Evolutionary conservation across 2,888 invertebrate species (phyloP), one percentile per base, ranked within the genome.

Genomic region (Coecobrya sp.): DNA sequence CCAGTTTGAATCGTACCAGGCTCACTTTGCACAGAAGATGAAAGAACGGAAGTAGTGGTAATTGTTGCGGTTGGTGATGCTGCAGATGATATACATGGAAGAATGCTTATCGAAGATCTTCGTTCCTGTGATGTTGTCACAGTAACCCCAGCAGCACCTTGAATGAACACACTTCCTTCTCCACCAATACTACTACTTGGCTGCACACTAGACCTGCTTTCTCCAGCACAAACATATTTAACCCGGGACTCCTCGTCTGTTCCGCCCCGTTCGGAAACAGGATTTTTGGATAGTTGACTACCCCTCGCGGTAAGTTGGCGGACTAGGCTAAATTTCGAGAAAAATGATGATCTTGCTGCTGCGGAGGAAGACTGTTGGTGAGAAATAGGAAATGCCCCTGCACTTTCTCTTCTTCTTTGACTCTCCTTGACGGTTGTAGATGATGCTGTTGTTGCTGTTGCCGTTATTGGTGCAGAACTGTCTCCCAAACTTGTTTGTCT

Each of bases 401-500:
- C 94, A 86, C 94, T 94, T 81, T 95, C 95, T 49, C 94, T 85
- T 73, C 94, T 89, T 81, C 73, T 36, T 76, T 90, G 89, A 52
- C 89, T 55, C 19, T 70, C 81, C 0, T 70, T 70, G 52, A 36
- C 25, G 4, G 65, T 19, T n/a, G n/a, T 30, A 5, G 76, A 73
- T 16, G 87, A 88, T 36, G 81, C 52, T 70, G n/a, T 16, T 52
- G 79, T 81, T 45, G 59, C 52, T 62, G 89, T 22, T 19, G 84
- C 11, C 5, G 81, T 42, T 25, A 82, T 65, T 73, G 89, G 84
- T 59, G 88, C 2, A 36, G 36, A 36, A 36, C 3, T 59, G 62
- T 94, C 95, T 73, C 93, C 94, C 27, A 95, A 92, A 89, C 95
- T 95, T 10, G 93, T 52, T 68, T 95, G 95, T 16, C 95, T 65